Evolutionary conservation across 2,888 invertebrate genomes (phyloP).

Genomic region (Drosophila incognita): DNA sequence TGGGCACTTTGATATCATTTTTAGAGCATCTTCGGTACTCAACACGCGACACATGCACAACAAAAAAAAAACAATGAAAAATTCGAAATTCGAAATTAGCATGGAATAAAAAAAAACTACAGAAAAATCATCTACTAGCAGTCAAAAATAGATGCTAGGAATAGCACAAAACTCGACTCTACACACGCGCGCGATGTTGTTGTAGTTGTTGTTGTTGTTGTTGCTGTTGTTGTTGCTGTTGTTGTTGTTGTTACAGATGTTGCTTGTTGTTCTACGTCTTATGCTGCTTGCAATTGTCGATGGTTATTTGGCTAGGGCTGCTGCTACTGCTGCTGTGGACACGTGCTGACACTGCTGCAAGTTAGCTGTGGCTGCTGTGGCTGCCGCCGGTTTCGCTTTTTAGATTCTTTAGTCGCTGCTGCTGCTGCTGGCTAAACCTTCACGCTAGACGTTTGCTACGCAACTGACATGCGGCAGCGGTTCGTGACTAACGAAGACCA

Average conservation of each 20-base stretch:
- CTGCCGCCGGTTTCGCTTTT: slow-evolving; percentile 12
- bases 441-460: slow-evolving; percentile 76
- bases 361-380: slow-evolving; percentile 27
- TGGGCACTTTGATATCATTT: slow-evolving; percentile 67
- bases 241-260: slow-evolving; percentile 13
- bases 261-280: slow-evolving; percentile 6
- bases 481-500: slow-evolving; percentile 40
- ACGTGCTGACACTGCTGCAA: slow-evolving; percentile 45
- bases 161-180: slow-evolving; percentile 32
- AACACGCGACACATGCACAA: slow-evolving; percentile 44
- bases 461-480: slow-evolving; percentile 65
- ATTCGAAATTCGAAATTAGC: slow-evolving; percentile 5
- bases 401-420: slow-evolving; percentile 6
- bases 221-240: slow-evolving; percentile 14
- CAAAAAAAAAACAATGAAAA: slow-evolving; percentile 39
- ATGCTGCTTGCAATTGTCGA: slow-evolving; percentile 25
- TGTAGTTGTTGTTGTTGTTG: slow-evolving; percentile 14
- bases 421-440: slow-evolving; percentile 60
- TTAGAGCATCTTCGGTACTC: slow-evolving; percentile 47
- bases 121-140: slow-evolving; percentile 8
- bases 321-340: slow-evolving; percentile 32
- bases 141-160: slow-evolving; percentile 27
- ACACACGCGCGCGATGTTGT: slow-evolving; percentile 30
- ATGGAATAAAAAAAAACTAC: slow-evolving; percentile 27
- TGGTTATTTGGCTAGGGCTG: slow-evolving; percentile 16